phyloP scores from a whole-genome alignment of 2,113 vertebrate genomes.

The Dolichallabes microphthalmus region DNA sequence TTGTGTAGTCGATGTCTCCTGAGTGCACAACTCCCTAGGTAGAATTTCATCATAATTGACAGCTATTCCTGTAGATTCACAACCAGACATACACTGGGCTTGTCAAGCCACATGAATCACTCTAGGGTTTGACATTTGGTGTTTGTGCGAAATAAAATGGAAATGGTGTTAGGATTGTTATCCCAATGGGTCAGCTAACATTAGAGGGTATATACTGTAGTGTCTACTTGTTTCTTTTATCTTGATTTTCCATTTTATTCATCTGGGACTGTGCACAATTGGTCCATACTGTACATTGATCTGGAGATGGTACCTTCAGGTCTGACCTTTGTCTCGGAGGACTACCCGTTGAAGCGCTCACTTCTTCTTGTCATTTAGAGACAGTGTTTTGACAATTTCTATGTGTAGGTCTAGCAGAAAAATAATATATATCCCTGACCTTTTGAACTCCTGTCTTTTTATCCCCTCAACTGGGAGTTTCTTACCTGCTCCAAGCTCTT shows the following conservation, averaged over 20 bases:
- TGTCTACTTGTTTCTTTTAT: constrained; percentile 23
- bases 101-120: constrained; percentile 50
- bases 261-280: constrained; percentile 47
- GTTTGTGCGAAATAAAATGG: constrained; percentile 31
- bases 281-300: constrained; percentile 65
- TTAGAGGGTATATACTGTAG: constrained; percentile 24
- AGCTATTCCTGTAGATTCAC: constrained; percentile 69
- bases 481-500: constrained; percentile 67
- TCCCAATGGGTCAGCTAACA: constrained; percentile 41
- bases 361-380: constrained; percentile 68
- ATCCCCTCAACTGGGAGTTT: constrained; percentile 63
- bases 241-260: constrained; percentile 23
- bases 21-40: constrained; percentile 62
- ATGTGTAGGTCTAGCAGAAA: constrained; percentile 62
- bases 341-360: constrained; percentile 63
- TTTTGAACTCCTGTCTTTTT: constrained; percentile 65
- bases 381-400: constrained; percentile 68
- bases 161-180: constrained; percentile 35
- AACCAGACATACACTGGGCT: constrained; percentile 52
- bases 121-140: constrained; percentile 52
- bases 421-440: constrained; percentile 71
- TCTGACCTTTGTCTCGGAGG: constrained; percentile 68
- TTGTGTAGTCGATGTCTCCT: constrained; percentile 53
- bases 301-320: constrained; percentile 62
- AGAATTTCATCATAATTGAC: constrained; percentile 76